Evolutionary conservation across 2,888 invertebrate genomes (phyloP).

Genomic region (Metacarcinus magister): DNA sequence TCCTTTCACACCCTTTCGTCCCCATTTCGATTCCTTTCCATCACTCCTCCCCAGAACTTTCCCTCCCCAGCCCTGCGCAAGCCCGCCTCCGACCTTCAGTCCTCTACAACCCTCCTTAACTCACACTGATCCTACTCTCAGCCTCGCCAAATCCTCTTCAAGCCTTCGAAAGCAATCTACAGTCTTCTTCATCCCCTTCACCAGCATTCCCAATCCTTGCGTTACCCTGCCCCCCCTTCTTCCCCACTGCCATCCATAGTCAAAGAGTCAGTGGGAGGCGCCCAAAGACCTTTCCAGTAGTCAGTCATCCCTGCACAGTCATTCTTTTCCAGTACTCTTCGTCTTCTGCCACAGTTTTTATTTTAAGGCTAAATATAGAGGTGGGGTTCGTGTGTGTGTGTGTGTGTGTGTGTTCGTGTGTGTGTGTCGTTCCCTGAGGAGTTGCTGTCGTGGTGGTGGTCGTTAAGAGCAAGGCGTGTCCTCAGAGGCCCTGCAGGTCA

Average conservation of each 20-base stretch:
- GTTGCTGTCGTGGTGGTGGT: background rate
- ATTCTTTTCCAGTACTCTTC: too few species aligned
- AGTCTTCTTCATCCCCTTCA: background rate
- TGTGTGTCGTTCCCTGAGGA: background rate
- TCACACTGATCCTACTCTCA: background rate
- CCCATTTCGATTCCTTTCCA: background rate
- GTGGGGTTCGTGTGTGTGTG: too few species aligned
- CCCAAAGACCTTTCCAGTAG: too few species aligned
- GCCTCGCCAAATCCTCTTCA: background rate
- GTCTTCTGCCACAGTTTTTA: too few species aligned
- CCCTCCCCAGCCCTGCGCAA: background rate
- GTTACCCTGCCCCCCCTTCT: background rate
- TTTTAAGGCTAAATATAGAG: too few species aligned
- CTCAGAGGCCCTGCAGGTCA: conserved; percentile 10
- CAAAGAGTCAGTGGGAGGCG: too few species aligned
- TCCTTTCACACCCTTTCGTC: background rate
- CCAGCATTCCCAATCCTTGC: background rate
- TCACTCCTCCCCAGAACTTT: background rate
- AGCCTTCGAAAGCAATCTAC: conserved; percentile 26
- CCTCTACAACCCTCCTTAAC: background rate
- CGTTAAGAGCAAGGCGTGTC: background rate
- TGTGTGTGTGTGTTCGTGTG: too few species aligned
- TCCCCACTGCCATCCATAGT: background rate
- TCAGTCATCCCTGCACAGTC: too few species aligned
- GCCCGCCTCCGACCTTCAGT: background rate